phyloP scores from a whole-genome alignment of 2,113 vertebrate species.

The Oceanodroma tethys region DNA sequence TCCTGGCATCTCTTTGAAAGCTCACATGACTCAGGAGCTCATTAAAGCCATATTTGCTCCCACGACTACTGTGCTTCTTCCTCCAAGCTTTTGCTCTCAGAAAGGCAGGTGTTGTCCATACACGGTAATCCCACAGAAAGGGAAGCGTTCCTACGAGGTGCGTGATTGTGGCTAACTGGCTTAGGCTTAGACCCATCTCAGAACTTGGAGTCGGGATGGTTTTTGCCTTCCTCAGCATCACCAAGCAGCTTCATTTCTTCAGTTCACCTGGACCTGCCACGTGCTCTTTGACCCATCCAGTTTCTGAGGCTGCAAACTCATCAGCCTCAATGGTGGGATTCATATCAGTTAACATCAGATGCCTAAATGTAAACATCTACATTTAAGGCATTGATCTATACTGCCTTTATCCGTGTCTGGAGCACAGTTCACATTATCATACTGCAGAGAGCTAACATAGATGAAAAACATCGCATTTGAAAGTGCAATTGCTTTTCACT shows the following conservation, averaged over 20 bases:
- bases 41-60: neutral
- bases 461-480: neutral
- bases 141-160: neutral
- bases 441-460: neutral
- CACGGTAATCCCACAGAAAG: neutral
- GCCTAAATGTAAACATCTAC: neutral
- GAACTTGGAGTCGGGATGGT: neutral
- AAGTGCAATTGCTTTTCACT: neutral
- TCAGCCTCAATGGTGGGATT: neutral
- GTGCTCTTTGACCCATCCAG: neutral
- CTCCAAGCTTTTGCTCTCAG: neutral
- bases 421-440: neutral
- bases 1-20: neutral
- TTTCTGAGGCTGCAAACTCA: neutral
- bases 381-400: neutral
- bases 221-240: neutral
- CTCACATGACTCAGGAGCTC: neutral
- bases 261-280: neutral
- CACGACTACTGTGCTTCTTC: neutral
- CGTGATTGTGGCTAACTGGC: fast-evolving
- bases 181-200: neutral
- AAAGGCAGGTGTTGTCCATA: neutral
- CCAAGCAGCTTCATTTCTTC: neutral
- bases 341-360: neutral
- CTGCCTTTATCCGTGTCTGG: neutral